Conservation (phyloP, 2,797 vertebrate species). For the Poliocrania exsul region DNA sequence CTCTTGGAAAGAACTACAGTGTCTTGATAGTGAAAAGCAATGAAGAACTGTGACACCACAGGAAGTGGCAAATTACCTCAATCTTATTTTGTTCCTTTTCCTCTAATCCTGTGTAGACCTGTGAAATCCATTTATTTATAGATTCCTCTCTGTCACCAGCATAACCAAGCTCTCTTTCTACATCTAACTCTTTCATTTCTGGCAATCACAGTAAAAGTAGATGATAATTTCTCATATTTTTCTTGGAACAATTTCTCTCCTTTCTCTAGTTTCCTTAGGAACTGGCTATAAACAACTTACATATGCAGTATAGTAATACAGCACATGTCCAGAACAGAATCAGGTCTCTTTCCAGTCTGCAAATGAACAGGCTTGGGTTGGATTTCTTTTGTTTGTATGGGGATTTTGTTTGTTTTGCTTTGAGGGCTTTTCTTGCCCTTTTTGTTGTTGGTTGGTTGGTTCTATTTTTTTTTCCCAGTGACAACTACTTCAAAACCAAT, state of each 20-base stretch:
- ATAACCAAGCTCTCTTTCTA: neutral
- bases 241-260: neutral
- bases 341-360: neutral
- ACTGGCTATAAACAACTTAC: neutral
- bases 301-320: neutral
- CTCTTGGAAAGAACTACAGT: neutral
- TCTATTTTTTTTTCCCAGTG: neutral
- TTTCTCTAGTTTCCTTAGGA: conserved; percentile 31
- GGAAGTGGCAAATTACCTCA: conserved; percentile 2
- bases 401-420: neutral
- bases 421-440: neutral
- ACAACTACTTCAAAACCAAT: neutral
- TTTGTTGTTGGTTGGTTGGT: neutral
- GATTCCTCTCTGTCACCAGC: neutral
- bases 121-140: conserved; percentile 46
- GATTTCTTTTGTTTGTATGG: neutral
- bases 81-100: neutral
- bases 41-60: neutral
- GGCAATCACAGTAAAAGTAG: neutral
- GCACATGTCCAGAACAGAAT: neutral
- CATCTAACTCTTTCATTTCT: neutral
- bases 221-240: conserved; percentile 6
- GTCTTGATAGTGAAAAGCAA: neutral
- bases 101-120: neutral
- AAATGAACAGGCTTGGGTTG: neutral